Evolutionary conservation across 2,888 invertebrate species (phyloP).

Genomic region (Bugula neritina): DNA sequence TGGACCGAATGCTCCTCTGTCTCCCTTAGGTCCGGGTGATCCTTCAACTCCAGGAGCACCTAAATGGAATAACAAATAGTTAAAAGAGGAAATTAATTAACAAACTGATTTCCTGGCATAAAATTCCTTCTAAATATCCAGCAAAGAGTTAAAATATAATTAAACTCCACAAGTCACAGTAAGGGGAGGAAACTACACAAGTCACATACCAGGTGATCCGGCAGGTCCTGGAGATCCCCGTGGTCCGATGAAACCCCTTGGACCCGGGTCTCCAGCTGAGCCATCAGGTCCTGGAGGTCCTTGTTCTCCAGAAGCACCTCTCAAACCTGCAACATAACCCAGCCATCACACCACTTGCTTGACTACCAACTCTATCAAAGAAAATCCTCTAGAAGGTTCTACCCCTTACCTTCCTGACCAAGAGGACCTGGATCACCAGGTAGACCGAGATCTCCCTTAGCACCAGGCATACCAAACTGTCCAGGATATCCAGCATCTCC

Average conservation of each 20-base stretch:
- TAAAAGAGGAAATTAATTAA: too few species aligned
- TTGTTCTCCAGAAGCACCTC: slow-evolving; percentile 19
- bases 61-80: slow-evolving; percentile 35
- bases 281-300: slow-evolving; percentile 27
- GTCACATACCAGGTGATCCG: slow-evolving; percentile 25
- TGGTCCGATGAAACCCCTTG: slow-evolving; percentile 26
- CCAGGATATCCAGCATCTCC: slow-evolving; percentile 75
- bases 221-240: slow-evolving; percentile 28
- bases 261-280: neutral
- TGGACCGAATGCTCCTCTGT: slow-evolving; percentile 70
- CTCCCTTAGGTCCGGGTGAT: slow-evolving; percentile 72
- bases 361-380: too few species aligned
- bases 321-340: neutral
- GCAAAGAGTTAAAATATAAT: too few species aligned
- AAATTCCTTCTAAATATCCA: too few species aligned
- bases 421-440: slow-evolving; percentile 25
- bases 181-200: too few species aligned
- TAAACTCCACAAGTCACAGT: too few species aligned
- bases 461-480: slow-evolving; percentile 58
- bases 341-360: too few species aligned
- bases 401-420: slow-evolving; percentile 26
- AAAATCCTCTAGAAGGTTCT: too few species aligned
- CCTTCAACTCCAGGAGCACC: slow-evolving; percentile 78
- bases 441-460: slow-evolving; percentile 41
- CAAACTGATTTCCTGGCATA: too few species aligned